phyloP scores from a whole-genome alignment of 2,888 invertebrate genomes.

The Dolomedes plantarius region DNA sequence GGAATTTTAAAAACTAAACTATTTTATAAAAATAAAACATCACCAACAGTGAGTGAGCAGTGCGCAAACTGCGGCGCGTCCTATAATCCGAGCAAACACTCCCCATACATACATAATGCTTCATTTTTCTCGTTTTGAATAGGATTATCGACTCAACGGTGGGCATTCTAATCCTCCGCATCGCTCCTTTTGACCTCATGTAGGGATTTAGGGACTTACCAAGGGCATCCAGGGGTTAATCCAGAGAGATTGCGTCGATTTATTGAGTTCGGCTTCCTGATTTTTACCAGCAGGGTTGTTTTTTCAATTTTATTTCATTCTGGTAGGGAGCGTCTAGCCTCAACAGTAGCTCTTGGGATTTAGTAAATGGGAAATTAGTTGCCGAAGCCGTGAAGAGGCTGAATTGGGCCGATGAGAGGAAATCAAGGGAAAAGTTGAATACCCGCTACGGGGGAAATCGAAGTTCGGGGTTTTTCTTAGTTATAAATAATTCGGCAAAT shows the following conservation, averaged over 20 bases:
- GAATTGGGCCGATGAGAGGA: too few species aligned
- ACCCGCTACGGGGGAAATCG: too few species aligned
- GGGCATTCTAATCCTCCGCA: constrained; percentile 38
- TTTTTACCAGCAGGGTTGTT: constrained; percentile 40
- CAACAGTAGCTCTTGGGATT: neutral
- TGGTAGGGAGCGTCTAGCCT: neutral
- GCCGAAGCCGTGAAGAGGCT: neutral
- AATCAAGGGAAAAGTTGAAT: too few species aligned
- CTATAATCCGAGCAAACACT: constrained; percentile 3
- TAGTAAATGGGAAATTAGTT: constrained; percentile 5
- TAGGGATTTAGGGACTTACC: constrained; percentile 40
- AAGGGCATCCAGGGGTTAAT: constrained; percentile 22
- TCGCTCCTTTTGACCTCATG: constrained; percentile 62
- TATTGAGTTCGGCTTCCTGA: constrained; percentile 69
- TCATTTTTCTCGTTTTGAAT: constrained; percentile 60
- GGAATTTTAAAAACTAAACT: neutral
- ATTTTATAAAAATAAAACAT: neutral
- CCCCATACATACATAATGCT: constrained; percentile 56
- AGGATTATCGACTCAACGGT: constrained; percentile 49
- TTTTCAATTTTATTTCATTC: constrained; percentile 24
- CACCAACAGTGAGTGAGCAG: neutral
- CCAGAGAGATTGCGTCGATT: constrained; percentile 33
- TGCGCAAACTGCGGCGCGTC: neutral
- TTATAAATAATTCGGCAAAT: too few species aligned
- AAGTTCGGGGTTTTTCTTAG: too few species aligned